Conservation (phyloP, 2,797 vertebrate species). For the Acanthiza pusilla region DNA sequence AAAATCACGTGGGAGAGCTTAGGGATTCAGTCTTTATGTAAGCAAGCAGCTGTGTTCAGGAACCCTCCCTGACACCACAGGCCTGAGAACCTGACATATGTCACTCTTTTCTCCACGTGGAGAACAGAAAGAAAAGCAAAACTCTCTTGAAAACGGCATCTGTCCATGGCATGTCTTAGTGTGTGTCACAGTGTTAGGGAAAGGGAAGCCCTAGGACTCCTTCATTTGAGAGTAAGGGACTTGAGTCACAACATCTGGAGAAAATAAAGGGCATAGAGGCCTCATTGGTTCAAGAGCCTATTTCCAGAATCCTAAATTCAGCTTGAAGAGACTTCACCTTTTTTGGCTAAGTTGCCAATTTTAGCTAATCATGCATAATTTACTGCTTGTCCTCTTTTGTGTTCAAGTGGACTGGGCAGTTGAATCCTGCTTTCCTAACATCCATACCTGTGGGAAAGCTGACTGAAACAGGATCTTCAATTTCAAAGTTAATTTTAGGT, state of each 20-base stretch:
- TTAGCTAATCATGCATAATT: not conserved
- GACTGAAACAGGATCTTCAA: not conserved
- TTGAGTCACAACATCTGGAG: not conserved
- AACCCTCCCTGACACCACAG: not conserved
- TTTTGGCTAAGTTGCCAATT: not conserved
- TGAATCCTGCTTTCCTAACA: not conserved
- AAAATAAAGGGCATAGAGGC: not conserved
- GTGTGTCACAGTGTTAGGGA: not conserved
- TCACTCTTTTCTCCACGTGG: not conserved
- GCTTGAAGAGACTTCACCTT: not conserved
- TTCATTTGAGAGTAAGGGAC: not conserved
- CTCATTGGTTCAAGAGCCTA: not conserved
- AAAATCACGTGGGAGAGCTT: not conserved
- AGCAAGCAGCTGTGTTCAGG: not conserved
- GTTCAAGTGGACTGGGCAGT: not conserved
- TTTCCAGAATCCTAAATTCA: not conserved
- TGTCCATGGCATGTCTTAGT: not conserved
- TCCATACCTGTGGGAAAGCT: not conserved
- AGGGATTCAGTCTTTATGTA: not conserved
- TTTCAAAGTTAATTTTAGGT: not conserved
- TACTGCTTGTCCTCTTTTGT: not conserved
- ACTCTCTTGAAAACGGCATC: not conserved
- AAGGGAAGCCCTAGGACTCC: not conserved
- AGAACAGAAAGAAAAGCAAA: not conserved
- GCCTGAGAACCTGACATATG: not conserved